Base-by-base conservation (phyloP, 2,888 invertebrate genomes). In the Andrena praecox region DNA sequence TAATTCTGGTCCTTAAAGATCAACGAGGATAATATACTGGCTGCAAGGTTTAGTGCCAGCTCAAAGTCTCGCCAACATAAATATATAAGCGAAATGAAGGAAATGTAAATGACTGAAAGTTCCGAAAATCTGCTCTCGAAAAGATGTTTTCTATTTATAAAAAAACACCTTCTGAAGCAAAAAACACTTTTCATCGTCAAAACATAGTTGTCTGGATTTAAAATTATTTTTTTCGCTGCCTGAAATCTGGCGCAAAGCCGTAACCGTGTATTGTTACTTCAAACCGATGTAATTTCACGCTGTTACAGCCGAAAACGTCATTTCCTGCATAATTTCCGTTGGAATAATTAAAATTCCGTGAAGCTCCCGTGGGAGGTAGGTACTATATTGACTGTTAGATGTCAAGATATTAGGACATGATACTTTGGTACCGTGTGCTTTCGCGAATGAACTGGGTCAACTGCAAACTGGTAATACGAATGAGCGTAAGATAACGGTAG, bases 301-400 rank as follows among this genome's bases (percentile, higher is more conserved):
- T 50, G n/a, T 50, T 56, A 24, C 27, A 27, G 20, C 24, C 27
- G 10, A 56, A 56, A 56, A 56, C 24, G 24, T 27, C 4, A 56
- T 56, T 27, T 56, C 24, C 56, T 4, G 56, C 12, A 56, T 56
- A 48, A 59, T 60, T 62, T 75, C 69, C 50, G 69, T 10, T 35
- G 27, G 27, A 35, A 52, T 62, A 70, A 75, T 54, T 70, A 75
- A 75, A 69, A 60, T 75, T 70, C 71, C 35, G 52, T 29, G 16
- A 42, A 5, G 50, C 42, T 27, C 42, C 20, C 16, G 35, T 54
- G 62, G 29, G 35, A 52, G 50, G 12, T 33, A 52, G 69, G 12
- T 59, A 10, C 7, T 5, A 29, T 54, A 35, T 70, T 52, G 35
- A 62, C n/a, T 2, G 10, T 12, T 12, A 20, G 62, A 24, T 35